These are phyloP conservation scores for Drosophila gunungcola DNA, from an alignment of 1,140 invertebrate species.

Conservation along the genomic window DNA sequence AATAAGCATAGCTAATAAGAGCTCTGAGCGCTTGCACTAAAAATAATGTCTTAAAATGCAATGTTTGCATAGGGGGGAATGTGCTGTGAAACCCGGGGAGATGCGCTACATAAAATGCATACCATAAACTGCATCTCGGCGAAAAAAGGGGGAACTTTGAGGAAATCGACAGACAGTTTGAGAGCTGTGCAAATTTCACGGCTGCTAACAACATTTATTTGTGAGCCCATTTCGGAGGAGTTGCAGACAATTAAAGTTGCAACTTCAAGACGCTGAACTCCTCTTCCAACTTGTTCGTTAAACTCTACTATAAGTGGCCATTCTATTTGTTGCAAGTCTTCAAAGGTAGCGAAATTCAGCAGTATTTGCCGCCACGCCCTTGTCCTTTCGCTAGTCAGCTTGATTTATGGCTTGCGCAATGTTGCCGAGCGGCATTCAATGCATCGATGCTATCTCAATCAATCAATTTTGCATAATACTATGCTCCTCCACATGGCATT, in stretches of 20 bases:
- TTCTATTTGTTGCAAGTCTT: neutral
- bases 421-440: neutral
- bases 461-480: conserved; percentile 28
- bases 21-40: too few species aligned
- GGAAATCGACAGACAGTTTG: conserved; percentile 43
- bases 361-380: conserved; percentile 18
- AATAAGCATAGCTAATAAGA: too few species aligned
- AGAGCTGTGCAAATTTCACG: conserved; percentile 43
- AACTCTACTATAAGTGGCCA: conserved; percentile 45
- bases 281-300: conserved; percentile 41
- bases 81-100: neutral
- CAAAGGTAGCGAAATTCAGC: conserved; percentile 3
- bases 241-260: conserved; percentile 54
- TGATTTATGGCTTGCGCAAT: conserved; percentile 59
- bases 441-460: conserved; percentile 1
- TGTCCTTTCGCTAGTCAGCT: conserved; percentile 12
- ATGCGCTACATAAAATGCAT: neutral
- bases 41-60: conserved; percentile 1
- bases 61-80: neutral
- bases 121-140: neutral
- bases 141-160: neutral
- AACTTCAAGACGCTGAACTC: conserved; percentile 29
- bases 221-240: conserved; percentile 21
- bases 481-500: neutral
- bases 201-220: conserved; percentile 43